Conservation (phyloP, 2,888 invertebrate species). For the Alentia gelatinosa region DNA sequence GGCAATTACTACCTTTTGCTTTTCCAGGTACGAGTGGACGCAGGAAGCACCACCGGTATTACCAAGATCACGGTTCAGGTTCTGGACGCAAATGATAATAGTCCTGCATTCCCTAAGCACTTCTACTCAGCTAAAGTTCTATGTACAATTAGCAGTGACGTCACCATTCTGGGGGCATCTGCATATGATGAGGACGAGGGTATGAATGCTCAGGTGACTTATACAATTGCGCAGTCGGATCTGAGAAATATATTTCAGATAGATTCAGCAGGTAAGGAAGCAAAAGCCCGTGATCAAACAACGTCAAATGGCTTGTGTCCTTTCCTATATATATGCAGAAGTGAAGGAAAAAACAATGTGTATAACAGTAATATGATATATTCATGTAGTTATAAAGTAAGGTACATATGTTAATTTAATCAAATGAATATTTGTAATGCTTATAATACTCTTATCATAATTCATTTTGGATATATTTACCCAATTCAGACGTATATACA, state of each 20-base stretch:
- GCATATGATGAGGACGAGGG: neutral
- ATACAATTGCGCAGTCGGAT: neutral
- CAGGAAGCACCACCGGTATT: neutral
- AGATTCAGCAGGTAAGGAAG: neutral
- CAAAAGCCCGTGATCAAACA: neutral
- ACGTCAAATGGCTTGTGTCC: neutral
- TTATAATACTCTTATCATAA: neutral
- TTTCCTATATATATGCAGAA: neutral
- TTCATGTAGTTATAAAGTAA: neutral
- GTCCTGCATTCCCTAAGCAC: neutral
- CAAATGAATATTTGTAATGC: neutral
- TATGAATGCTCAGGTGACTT: neutral
- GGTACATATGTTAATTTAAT: neutral
- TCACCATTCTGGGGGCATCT: neutral
- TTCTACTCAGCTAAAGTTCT: neutral
- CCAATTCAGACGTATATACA: no score
- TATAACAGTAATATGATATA: neutral
- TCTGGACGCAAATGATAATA: neutral
- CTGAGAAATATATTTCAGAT: neutral
- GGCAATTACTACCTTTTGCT: neutral
- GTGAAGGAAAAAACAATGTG: neutral
- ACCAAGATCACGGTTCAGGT: neutral
- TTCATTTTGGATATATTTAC: no score
- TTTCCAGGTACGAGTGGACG: neutral
- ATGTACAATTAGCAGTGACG: neutral